Conservation (phyloP, 2,113 vertebrate genomes). For the Xerus inauris region DNA sequence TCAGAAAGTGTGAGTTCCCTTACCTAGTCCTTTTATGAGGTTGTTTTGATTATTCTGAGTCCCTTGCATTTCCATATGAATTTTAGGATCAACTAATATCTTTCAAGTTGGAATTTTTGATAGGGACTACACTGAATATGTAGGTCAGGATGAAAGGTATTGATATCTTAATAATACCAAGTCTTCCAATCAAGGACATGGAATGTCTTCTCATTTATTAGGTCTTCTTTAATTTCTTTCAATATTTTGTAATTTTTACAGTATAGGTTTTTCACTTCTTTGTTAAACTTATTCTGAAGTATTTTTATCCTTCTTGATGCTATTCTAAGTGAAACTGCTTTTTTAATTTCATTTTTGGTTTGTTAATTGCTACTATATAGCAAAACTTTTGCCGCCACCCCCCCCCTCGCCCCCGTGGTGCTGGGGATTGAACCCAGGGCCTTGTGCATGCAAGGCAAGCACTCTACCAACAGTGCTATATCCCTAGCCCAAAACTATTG, state of each 20-base stretch:
- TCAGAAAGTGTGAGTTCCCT: background rate
- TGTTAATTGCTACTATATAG: background rate
- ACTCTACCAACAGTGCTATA: too few species aligned
- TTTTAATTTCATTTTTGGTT: background rate
- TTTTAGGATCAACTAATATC: background rate
- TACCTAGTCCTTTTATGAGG: background rate
- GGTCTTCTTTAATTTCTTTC: background rate
- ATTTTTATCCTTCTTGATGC: constrained; percentile 25
- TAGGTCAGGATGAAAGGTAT: background rate
- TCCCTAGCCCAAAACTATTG: too few species aligned
- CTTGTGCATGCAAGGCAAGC: too few species aligned
- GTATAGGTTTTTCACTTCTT: background rate
- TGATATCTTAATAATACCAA: background rate
- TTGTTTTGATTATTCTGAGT: too few species aligned
- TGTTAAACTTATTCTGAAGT: background rate
- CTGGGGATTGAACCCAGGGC: too few species aligned
- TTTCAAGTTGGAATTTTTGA: background rate
- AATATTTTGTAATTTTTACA: constrained; percentile 6
- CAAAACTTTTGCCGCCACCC: background rate
- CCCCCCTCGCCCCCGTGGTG: too few species aligned
- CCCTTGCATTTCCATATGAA: background rate
- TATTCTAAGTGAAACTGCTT: constrained; percentile 16
- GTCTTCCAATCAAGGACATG: too few species aligned
- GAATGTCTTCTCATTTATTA: too few species aligned
- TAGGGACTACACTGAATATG: background rate